Percentiles rank a stretch among this genome's conserved stretches.
Evolutionary conservation across 2,797 vertebrate genomes (phyloP).

Genomic region (Crypturellus tataupa): DNA sequence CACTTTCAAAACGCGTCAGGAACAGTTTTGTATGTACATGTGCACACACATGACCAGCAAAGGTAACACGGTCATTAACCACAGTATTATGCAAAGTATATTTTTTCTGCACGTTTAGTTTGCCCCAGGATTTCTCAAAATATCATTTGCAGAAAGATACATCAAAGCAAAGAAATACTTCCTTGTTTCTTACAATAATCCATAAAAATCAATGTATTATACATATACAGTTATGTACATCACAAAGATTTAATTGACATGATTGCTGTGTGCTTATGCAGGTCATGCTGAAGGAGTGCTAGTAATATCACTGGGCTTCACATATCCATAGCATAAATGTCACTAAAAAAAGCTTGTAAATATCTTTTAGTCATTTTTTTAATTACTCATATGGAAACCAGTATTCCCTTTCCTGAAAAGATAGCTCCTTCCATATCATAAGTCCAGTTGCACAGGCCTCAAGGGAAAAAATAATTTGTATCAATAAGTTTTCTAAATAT

Average conservation of each 20-base stretch:
- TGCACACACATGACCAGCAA: neutral
- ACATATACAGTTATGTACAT: neutral
- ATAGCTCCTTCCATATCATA: neutral
- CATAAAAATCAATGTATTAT: neutral
- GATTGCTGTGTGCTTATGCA: neutral
- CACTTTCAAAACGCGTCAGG: neutral
- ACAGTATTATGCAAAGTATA: neutral
- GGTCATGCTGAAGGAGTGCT: neutral
- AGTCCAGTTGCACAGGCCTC: neutral
- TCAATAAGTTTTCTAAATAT: slow-evolving; percentile 9
- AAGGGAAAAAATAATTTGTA: slow-evolving; percentile 13
- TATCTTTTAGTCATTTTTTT: neutral
- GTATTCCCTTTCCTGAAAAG: slow-evolving; percentile 5
- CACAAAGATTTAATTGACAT: neutral
- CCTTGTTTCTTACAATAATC: neutral
- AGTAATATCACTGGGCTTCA: neutral
- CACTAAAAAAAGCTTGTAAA: neutral
- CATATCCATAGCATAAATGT: neutral
- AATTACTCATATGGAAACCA: neutral
- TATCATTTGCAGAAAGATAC: neutral
- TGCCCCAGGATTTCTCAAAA: neutral
- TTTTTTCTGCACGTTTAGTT: neutral
- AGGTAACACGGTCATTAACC: neutral
- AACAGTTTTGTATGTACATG: neutral
- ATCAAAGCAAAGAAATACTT: neutral